Base-by-base conservation (phyloP, 1,140 invertebrate genomes). In the Lethrus apterus region DNA sequence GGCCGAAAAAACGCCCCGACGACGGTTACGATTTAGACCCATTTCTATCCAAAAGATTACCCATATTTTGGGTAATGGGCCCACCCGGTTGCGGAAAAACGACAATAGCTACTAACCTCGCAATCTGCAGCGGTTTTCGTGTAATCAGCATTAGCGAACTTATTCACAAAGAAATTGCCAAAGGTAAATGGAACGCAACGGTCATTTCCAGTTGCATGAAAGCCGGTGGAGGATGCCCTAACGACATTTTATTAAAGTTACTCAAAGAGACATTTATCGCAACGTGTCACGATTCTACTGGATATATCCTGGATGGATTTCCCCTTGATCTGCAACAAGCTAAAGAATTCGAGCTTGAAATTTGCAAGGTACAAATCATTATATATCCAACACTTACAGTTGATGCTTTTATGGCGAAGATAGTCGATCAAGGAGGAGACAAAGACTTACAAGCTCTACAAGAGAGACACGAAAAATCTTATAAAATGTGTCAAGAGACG, bases 11-110 rank as follows among this genome's bases (percentile, higher is more conserved):
- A 18, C 21, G 40, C 1, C 9, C 29, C 8, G 23, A 42, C 24
- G 40, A 42, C 23, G 40, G 40, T 15, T 42, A 42, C 24, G 40
- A 42, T 14, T 17, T 42, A 7, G 40, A 42, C n/a, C 40, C 24
- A 26, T 42, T 42, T 17, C 24, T 42, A 5, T 17, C 24, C 29
- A 8, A 36, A 17, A 46, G 45, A 30, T 21, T 55, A 19, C 52
- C 52, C 4, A 48, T 55, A n/a, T 55, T 55, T 35, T 55, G 52
- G 52, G 31, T 55, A 4, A 55, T 55, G 45, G 52, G 52, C 9
- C 52, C 52, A 0, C 31, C 38, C 4, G 45, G 49, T 3, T 45
- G 43, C 23, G 49, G 49, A 10, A 55, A 55, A 29, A 31, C 32
- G 1, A 55, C 52, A 3, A 23, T 55, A n/a, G 49, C 45, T 4